Evolutionary conservation across 2,113 vertebrate species (phyloP), one percentile per base, ranked within the genome.

Genomic region (Aramus guarauna): DNA sequence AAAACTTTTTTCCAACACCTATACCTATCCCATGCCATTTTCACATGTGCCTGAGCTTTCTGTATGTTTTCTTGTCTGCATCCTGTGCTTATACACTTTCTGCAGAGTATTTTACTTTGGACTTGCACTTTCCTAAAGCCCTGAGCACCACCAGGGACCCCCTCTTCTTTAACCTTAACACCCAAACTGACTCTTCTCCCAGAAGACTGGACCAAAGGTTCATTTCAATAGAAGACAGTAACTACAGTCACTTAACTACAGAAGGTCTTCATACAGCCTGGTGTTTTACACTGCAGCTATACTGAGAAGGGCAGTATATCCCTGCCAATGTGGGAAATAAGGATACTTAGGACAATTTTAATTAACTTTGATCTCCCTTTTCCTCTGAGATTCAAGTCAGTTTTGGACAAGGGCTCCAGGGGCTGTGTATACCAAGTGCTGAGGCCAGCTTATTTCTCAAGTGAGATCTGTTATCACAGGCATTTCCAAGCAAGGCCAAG

Each of bases 401-500:
- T 90, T 96, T 95, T 66, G 77, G 76, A 45, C 11, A 79, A 90
- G 53, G 71, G 47, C 43, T 92, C 74, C 69, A 55, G 73, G 58
- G 88, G 67, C 74, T 94, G 74, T 63, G 67, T 56, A 68, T 63
- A 95, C 72, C 62, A 80, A 68, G 48, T 74, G 62, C 79, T 78
- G 78, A 91, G 84, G 69, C 56, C 64, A 63, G 69, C 82, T 93
- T 73, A 59, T 85, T 91, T 94, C 95, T 91, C 63, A 73, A 72
- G 72, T 37, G 82, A 93, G 69, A 93, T 92, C n/a, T 68, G 34
- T 72, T 79, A 73, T 36, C 72, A 89, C 15, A 82, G 87, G 82
- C 83, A 74, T 92, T 73, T 88, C 90, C 92, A 88, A 88, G 78
- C 93, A 79, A 88, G 91, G 87, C 62, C 63, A 83, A 82, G 89